A percentile compares a stretch with the other conserved stretches of the same genome.
phyloP scores from a whole-genome alignment of 2,888 invertebrate genomes.

The Candidula unifasciata region DNA sequence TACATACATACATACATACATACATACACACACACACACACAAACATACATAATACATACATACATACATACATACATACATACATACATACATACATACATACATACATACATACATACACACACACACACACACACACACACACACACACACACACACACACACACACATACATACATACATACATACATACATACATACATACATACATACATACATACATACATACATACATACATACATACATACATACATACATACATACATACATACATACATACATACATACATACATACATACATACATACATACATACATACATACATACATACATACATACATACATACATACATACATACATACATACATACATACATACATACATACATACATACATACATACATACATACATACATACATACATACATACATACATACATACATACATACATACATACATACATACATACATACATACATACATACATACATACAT shows the following conservation, averaged over 20 bases:
- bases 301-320: constrained; percentile 4
- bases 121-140: no score
- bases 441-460: not conserved
- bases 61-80: no score
- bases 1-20: no score
- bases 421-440: not conserved
- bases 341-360: not conserved
- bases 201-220: no score
- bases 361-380: not conserved
- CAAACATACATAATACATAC: no score
- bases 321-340: not conserved
- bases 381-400: not conserved
- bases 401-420: not conserved
- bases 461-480: not conserved
- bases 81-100: no score
- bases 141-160: no score
- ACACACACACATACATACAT: no score
- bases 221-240: not conserved
- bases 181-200: no score
- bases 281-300: constrained; percentile 24
- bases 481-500: no score
- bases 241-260: constrained; percentile 32
- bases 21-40: no score
- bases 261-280: constrained; percentile 32
- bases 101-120: no score